Evolutionary conservation across 2,797 vertebrate genomes (phyloP).

Genomic region (Salmo trutta): DNA sequence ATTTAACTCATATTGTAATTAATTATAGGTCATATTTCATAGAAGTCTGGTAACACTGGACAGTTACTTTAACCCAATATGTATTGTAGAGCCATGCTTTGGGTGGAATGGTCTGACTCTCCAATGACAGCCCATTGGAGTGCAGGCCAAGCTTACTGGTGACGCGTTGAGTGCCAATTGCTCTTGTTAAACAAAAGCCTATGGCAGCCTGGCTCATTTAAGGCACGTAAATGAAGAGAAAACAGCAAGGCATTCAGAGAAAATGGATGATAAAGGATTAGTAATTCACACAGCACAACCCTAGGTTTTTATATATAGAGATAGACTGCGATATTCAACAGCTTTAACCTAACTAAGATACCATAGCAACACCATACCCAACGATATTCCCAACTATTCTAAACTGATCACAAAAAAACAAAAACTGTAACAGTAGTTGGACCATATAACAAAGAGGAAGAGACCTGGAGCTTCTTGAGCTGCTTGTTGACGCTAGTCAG

Average conservation of each 20-base stretch:
- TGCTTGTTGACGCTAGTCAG: constrained; percentile 87
- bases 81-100: neutral
- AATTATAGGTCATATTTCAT: no score
- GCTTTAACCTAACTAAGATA: neutral
- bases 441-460: neutral
- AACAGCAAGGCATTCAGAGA: neutral
- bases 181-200: neutral
- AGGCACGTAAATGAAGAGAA: neutral
- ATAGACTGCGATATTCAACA: no score
- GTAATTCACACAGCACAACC: neutral
- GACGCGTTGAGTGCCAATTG: neutral
- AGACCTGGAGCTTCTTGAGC: constrained; percentile 89
- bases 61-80: neutral
- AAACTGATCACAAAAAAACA: constrained; percentile 12
- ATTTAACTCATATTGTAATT: no score
- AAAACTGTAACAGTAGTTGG: constrained; percentile 11
- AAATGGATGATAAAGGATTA: neutral
- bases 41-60: neutral
- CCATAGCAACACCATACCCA: no score
- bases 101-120: neutral
- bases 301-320: no score
- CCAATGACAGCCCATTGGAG: constrained; percentile 1
- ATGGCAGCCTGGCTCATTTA: neutral
- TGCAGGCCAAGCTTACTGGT: constrained; percentile 25
- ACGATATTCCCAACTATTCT: neutral